These are phyloP conservation scores for Epizoanthus illoricatus DNA, from an alignment of 92 coral and sea anemone genomes.

Conservation along the genomic window DNA sequence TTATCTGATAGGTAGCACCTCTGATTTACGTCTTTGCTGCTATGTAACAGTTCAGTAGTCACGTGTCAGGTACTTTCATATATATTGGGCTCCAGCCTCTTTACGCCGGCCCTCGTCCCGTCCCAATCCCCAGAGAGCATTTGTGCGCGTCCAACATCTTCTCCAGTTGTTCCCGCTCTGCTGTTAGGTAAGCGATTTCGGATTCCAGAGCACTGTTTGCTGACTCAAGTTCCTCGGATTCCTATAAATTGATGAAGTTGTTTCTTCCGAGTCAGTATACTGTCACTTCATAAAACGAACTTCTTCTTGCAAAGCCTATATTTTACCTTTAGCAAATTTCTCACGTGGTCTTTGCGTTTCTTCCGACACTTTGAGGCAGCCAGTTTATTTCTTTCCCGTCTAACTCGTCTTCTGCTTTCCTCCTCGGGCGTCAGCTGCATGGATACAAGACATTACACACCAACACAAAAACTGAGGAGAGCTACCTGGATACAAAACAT, in stretches of 20 bases:
- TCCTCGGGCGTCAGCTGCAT: conserved; percentile 82
- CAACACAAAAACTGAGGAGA: conserved; percentile 34
- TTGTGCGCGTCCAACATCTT: conserved; percentile 88
- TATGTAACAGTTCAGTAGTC: no score
- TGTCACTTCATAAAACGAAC: no score
- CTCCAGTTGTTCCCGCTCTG: conserved; percentile 83
- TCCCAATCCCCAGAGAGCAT: conserved; percentile 57
- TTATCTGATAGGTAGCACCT: no score
- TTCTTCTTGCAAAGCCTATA: background rate
- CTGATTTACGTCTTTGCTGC: no score
- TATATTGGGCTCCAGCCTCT: background rate
- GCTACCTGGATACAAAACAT: conserved; percentile 54
- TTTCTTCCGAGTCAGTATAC: no score
- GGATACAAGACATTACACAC: conserved; percentile 28
- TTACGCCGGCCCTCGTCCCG: conserved; percentile 79
- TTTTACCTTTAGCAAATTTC: conserved; percentile 70
- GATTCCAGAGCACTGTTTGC: conserved; percentile 92
- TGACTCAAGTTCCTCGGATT: conserved; percentile 83
- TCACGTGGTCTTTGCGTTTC: conserved; percentile 85
- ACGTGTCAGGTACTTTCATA: no score
- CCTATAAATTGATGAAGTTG: conserved; percentile 41
- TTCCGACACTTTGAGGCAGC: conserved; percentile 97
- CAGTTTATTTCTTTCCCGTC: conserved; percentile 90
- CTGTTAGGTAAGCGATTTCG: conserved; percentile 80
- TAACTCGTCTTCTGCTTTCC: conserved; percentile 71